Percentiles rank a stretch among this genome's conserved stretches.
Evolutionary conservation across 2,113 vertebrate genomes (phyloP).

Genomic region (Hippocampus mohnikei): DNA sequence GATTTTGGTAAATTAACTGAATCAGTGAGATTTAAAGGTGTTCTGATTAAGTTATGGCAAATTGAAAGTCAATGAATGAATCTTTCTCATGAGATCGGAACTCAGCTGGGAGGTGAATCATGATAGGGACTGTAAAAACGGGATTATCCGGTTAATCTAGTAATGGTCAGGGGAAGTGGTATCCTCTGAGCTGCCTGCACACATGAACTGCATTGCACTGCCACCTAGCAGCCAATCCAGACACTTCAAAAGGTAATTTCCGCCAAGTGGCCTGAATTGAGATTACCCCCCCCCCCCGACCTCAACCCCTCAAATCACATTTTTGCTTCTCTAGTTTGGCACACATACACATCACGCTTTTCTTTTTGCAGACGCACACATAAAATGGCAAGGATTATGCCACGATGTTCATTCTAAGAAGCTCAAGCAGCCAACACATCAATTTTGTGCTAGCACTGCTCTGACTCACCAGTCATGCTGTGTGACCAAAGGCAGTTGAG

Average conservation of each 20-base stretch:
- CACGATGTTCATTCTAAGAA: constrained; percentile 50
- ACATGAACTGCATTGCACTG: constrained; percentile 39
- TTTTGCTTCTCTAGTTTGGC: background rate
- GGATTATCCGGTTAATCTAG: constrained; percentile 60
- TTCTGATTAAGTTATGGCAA: constrained; percentile 13
- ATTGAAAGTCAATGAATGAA: constrained; percentile 10
- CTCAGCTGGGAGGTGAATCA: constrained; percentile 52
- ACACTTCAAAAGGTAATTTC: constrained; percentile 12
- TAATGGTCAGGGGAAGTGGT: constrained; percentile 36
- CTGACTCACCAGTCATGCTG: constrained; percentile 44
- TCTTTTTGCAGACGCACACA: constrained; percentile 1
- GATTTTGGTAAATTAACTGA: background rate
- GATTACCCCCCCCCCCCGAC: background rate
- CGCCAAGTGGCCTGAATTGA: background rate
- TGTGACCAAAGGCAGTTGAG: constrained; percentile 30
- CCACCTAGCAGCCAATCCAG: constrained; percentile 56
- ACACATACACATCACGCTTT: background rate
- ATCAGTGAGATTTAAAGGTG: constrained; percentile 1
- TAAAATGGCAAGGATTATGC: constrained; percentile 19
- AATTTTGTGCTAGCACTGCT: constrained; percentile 19
- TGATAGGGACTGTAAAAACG: constrained; percentile 51
- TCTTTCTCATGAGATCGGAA: constrained; percentile 29
- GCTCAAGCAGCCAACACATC: constrained; percentile 43
- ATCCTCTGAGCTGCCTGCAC: constrained; percentile 12
- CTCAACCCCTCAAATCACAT: background rate